A percentile compares a stretch with the other conserved stretches of the same genome.
Evolutionary conservation across 2,888 invertebrate species (phyloP).

Genomic region (Pristionchus japonicus): DNA sequence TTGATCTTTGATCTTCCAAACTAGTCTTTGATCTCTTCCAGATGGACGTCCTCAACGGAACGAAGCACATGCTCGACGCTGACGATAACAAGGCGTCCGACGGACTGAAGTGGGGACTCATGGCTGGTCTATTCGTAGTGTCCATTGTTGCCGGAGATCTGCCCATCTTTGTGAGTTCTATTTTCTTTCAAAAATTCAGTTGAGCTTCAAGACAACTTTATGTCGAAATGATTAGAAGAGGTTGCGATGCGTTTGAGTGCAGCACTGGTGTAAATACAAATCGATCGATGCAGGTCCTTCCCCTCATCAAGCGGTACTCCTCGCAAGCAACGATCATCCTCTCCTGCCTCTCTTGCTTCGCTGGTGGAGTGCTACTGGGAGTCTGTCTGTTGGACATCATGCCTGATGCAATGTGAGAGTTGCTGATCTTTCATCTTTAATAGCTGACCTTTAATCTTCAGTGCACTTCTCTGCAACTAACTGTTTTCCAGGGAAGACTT

Average conservation of each 20-base stretch:
- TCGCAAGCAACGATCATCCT: slow-evolving; percentile 52
- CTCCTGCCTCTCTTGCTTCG: slow-evolving; percentile 31
- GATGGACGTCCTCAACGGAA: background rate
- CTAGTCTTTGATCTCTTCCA: too few relatives aligned
- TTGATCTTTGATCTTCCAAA: background rate
- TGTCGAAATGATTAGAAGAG: background rate
- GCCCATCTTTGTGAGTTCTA: slow-evolving; percentile 31
- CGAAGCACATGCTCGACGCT: background rate
- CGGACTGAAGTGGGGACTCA: slow-evolving; percentile 27
- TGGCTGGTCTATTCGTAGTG: slow-evolving; percentile 9
- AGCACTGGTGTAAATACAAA: background rate
- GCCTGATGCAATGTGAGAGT: slow-evolving; percentile 34
- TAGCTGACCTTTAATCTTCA: background rate
- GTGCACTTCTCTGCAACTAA: background rate
- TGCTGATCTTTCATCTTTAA: background rate
- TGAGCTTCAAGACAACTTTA: background rate
- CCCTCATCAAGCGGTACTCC: slow-evolving; percentile 25
- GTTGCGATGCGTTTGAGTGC: too few relatives aligned
- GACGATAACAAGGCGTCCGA: slow-evolving; percentile 3
- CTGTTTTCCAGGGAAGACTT: slow-evolving; percentile 49
- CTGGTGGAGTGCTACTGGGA: slow-evolving; percentile 36
- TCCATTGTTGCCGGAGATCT: background rate
- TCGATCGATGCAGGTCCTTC: slow-evolving; percentile 23
- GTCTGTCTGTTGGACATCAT: slow-evolving; percentile 38
- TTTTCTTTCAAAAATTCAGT: background rate